Evolutionary conservation across 2,888 invertebrate species (phyloP).

Genomic region (Scaptomyza flava): DNA sequence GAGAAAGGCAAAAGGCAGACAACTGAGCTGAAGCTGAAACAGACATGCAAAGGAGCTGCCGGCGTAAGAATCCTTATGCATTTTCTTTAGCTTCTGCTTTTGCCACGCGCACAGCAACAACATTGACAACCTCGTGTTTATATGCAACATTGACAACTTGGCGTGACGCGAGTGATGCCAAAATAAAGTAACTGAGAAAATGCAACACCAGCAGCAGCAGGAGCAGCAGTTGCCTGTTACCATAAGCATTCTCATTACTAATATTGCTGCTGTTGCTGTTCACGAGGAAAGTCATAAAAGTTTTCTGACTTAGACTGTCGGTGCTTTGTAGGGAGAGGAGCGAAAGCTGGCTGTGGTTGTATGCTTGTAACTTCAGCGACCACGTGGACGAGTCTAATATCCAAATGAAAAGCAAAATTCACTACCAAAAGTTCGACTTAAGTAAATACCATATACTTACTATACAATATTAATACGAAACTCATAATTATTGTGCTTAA

Average conservation of each 20-base stretch:
- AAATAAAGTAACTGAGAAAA: slow-evolving; percentile 32
- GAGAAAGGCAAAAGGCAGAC: slow-evolving; percentile 18
- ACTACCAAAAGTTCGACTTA: slow-evolving; percentile 43
- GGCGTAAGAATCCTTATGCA: slow-evolving; percentile 2
- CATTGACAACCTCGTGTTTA: slow-evolving; percentile 69
- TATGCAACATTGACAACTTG: slow-evolving; percentile 76
- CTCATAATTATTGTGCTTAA: no score
- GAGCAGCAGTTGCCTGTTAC: slow-evolving; percentile 30
- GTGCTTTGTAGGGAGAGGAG: slow-evolving; percentile 1
- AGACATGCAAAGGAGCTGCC: slow-evolving; percentile 65
- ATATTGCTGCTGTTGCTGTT: slow-evolving; percentile 38
- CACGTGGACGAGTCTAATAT: slow-evolving; percentile 33
- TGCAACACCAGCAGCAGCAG: slow-evolving; percentile 23
- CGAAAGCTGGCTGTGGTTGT: slow-evolving; percentile 6
- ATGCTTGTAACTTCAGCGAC: slow-evolving; percentile 20
- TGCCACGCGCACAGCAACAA: slow-evolving; percentile 24
- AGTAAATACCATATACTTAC: neutral
- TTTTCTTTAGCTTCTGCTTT: neutral
- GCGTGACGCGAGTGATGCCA: slow-evolving; percentile 66
- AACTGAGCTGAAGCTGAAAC: slow-evolving; percentile 53
- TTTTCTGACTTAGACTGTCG: slow-evolving; percentile 54
- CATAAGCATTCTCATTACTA: slow-evolving; percentile 57
- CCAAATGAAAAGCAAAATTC: slow-evolving; percentile 46
- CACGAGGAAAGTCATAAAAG: slow-evolving; percentile 68
- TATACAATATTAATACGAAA: no score